Base-by-base conservation (phyloP, 2,113 vertebrate species). In the Daphoenositta chrysoptera region DNA sequence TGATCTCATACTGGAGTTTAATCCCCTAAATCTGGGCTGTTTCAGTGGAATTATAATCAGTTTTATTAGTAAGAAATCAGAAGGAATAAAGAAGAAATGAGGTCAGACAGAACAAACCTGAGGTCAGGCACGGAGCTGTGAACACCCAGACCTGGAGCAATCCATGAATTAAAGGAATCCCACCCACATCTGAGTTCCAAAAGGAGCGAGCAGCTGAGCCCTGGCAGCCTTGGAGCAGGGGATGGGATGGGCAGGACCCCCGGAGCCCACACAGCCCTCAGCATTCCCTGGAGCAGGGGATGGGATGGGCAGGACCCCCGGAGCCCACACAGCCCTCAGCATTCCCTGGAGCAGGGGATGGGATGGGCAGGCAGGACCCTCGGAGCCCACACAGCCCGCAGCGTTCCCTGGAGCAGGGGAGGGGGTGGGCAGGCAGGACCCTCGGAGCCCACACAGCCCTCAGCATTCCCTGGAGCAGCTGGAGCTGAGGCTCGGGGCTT, bases 161-260 rank as follows among this genome's bases (percentile, higher is more conserved):
- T 1, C 9, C 58, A 2, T 2, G 35, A 24, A 27, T 3, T 3
- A 13, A 27, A 35, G 2, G 6, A 57, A 42, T 14, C 13, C 19
- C 66, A 76, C 3, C 6, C 7, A 4, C 11, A 17, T 0, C 3
- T 44, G 33, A 39, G 13, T 7, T 11, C 20, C 50, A 35, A 16
- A 8, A 30, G 37, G 5, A 48, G 31, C 0, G 42, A 53, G 40
- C 42, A 61, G 58, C 21, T 4, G 6, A 7, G 27, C 19, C 10
- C 27, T 23, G 11, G 70, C 61, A 89, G 27, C 19, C 9, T 30
- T 26, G 11, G 44, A 82, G 66, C 21, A 33, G 57, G n/a, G n/a
- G n/a, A n/a, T n/a, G n/a, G n/a, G n/a, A n/a, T n/a, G n/a, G n/a
- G n/a, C n/a, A n/a, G n/a, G n/a, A n/a, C n/a, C n/a, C n/a, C n/a